phyloP scores from a whole-genome alignment of 2,888 invertebrate genomes.

The Harpagoxenus sublaevis region DNA sequence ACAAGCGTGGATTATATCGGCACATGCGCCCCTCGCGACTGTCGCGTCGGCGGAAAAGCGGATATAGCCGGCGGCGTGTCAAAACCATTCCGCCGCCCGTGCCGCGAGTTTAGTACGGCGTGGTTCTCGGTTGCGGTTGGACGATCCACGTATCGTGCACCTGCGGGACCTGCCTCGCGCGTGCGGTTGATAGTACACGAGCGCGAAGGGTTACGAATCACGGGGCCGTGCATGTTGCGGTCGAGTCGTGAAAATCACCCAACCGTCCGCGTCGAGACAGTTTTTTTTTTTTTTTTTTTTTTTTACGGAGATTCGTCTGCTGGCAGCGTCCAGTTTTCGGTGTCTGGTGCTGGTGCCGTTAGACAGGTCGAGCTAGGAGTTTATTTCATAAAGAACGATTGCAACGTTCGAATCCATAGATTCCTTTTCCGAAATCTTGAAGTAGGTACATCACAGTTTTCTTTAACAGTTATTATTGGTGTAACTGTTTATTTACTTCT shows the following conservation, averaged over 20 bases:
- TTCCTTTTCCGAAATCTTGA: background rate
- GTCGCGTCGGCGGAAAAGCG: constrained; percentile 77
- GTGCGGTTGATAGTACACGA: constrained; percentile 37
- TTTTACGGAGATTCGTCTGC: background rate
- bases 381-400: no score
- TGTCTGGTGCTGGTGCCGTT: background rate
- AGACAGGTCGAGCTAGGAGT: background rate
- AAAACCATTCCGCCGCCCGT: constrained; percentile 81
- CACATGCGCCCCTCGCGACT: constrained; percentile 82
- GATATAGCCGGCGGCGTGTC: constrained; percentile 79
- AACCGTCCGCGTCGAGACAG: background rate
- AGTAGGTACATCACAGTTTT: background rate
- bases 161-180: constrained; percentile 25
- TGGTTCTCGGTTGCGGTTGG: constrained; percentile 75
- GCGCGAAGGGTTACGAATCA: constrained; percentile 26
- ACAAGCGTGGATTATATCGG: constrained; percentile 84
- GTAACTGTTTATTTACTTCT: background rate
- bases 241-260: constrained; percentile 36
- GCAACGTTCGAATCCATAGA: background rate
- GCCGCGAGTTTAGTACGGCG: constrained; percentile 81
- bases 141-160: constrained; percentile 49
- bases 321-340: background rate
- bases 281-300: background rate
- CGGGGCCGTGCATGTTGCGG: constrained; percentile 21
- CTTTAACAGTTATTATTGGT: background rate